Evolutionary conservation across 1,140 invertebrate genomes (phyloP).

Genomic region (Drosophila bipectinata): DNA sequence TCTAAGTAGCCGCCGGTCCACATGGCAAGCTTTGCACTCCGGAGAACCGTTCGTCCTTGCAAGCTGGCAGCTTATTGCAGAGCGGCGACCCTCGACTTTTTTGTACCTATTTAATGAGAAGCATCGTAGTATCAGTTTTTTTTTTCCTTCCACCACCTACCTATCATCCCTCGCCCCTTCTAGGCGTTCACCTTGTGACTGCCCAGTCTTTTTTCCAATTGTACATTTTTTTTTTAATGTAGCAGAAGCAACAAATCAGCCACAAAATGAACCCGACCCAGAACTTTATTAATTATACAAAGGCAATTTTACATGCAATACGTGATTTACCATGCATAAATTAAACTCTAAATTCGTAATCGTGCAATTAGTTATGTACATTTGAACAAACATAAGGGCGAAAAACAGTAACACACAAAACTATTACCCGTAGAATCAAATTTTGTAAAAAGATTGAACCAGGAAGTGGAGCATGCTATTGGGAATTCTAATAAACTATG

Average conservation of each 20-base stretch:
- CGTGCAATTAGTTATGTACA: conserved; percentile 55
- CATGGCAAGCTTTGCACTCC: conserved; percentile 12
- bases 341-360: conserved; percentile 40
- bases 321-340: conserved; percentile 69
- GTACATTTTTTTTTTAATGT: conserved; percentile 27
- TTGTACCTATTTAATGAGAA: conserved; percentile 47
- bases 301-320: conserved; percentile 69
- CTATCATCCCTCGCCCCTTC: neutral
- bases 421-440: conserved; percentile 36
- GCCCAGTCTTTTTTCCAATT: conserved; percentile 12
- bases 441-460: conserved; percentile 43
- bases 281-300: conserved; percentile 37
- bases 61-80: conserved; percentile 17
- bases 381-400: conserved; percentile 38
- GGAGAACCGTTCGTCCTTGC: conserved; percentile 1
- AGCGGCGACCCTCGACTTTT: conserved; percentile 32
- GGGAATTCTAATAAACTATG: neutral
- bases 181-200: neutral
- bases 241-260: conserved; percentile 19
- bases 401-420: conserved; percentile 25
- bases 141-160: neutral
- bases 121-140: conserved; percentile 25
- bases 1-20: conserved; percentile 60
- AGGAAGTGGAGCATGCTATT: conserved; percentile 1
- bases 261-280: conserved; percentile 23